A percentile compares a stretch with the other conserved stretches of the same genome.
phyloP scores from a whole-genome alignment of 1,140 invertebrate species.

The Cotesia glomerata region DNA sequence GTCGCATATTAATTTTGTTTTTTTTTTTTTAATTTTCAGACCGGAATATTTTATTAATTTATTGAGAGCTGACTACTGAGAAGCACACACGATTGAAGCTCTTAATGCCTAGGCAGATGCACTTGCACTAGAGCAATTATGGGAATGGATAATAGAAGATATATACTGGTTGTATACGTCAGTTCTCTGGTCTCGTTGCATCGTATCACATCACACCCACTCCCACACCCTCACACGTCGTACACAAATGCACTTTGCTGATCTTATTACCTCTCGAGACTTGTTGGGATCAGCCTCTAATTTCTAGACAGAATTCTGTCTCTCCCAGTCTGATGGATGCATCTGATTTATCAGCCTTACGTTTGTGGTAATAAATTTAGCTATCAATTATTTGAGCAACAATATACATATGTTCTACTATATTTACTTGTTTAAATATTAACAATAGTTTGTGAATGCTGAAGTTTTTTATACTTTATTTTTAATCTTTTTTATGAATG shows the following conservation, averaged over 20 bases:
- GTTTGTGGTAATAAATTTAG: neutral
- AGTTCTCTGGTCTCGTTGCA: neutral
- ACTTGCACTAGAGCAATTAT: conserved; percentile 41
- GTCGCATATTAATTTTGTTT: conserved; percentile 40
- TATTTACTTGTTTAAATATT: too few relatives aligned
- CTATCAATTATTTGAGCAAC: neutral
- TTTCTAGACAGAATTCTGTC: neutral
- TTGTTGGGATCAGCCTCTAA: neutral
- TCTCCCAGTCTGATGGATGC: neutral
- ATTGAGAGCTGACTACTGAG: conserved; percentile 24
- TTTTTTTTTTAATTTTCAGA: neutral
- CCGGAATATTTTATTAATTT: neutral
- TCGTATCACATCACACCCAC: neutral
- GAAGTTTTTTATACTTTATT: too few relatives aligned
- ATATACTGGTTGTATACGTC: neutral
- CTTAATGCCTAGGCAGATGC: conserved; percentile 22
- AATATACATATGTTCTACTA: too few relatives aligned
- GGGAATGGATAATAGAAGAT: neutral
- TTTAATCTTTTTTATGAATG: too few relatives aligned
- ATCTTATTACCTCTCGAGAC: conserved; percentile 8
- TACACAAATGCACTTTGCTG: conserved; percentile 36
- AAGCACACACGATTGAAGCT: conserved; percentile 34
- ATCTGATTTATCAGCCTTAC: neutral
- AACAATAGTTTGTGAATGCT: too few relatives aligned
- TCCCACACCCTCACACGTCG: conserved; percentile 12